Conservation (phyloP, 2,797 vertebrate genomes). For the Platalea minor region DNA sequence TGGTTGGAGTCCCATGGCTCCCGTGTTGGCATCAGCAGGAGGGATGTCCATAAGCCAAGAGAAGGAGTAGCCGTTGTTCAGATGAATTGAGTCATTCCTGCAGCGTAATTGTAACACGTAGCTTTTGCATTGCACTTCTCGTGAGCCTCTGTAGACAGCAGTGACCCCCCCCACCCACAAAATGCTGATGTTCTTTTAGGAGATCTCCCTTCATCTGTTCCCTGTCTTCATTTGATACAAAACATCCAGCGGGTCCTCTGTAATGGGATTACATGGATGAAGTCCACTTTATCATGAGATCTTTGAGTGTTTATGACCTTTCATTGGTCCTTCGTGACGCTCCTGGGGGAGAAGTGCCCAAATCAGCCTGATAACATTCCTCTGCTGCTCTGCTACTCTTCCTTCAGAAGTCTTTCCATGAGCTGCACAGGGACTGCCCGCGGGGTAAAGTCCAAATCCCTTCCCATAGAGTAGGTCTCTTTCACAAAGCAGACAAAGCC, state of each 20-base stretch:
- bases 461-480: not conserved
- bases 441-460: not conserved
- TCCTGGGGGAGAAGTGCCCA: not conserved
- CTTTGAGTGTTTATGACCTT: not conserved
- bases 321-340: not conserved
- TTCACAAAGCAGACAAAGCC: not conserved
- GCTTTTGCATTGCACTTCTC: not conserved
- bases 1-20: not conserved
- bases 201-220: not conserved
- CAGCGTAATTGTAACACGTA: fast-evolving
- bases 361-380: not conserved
- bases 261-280: not conserved
- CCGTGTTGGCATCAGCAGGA: not conserved
- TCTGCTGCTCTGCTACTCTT: not conserved
- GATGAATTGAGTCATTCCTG: not conserved
- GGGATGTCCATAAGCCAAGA: not conserved
- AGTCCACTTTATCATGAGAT: not conserved
- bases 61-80: not conserved
- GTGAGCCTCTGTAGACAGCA: fast-evolving
- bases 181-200: not conserved
- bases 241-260: not conserved
- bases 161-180: not conserved
- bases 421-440: not conserved
- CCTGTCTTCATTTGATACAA: not conserved
- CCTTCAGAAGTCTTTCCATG: not conserved